A percentile compares a stretch with the other conserved stretches of the same genome.
These are phyloP conservation scores for Apocheima hispidaria DNA, from an alignment of 2,888 invertebrate genomes.

Conservation along the genomic window DNA sequence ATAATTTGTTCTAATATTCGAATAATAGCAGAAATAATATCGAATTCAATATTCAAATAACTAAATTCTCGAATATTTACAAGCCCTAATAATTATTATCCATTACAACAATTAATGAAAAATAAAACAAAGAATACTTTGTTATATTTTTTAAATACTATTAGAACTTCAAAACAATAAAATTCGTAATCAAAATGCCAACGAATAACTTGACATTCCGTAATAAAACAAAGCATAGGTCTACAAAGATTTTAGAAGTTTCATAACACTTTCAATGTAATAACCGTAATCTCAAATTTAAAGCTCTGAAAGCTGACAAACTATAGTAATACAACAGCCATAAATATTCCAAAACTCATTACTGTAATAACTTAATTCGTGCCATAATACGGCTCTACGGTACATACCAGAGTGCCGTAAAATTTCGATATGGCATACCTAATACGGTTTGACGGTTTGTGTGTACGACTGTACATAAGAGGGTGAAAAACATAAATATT, in stretches of 20 bases:
- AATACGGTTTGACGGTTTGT: conserved; percentile 2
- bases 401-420: conserved; percentile 40
- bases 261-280: conserved; percentile 9
- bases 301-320: conserved; percentile 32
- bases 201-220: too few species aligned
- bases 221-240: neutral
- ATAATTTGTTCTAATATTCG: too few species aligned
- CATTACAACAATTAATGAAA: too few species aligned
- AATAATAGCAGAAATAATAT: too few species aligned
- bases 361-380: conserved; percentile 43
- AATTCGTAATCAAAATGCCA: too few species aligned
- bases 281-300: conserved; percentile 19
- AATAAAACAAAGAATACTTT: too few species aligned
- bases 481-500: too few species aligned
- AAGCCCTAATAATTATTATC: too few species aligned
- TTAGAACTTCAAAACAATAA: too few species aligned
- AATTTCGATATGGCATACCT: conserved; percentile 29
- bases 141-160: too few species aligned
- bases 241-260: neutral
- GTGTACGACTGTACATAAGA: conserved; percentile 2
- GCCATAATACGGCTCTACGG: conserved; percentile 39
- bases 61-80: too few species aligned
- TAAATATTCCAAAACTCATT: conserved; percentile 42
- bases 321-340: conserved; percentile 18
- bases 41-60: too few species aligned